A percentile compares a stretch with the other conserved stretches of the same genome.
These are phyloP conservation scores for Machimus atricapillus DNA, from an alignment of 2,888 invertebrate genomes.

Conservation along the genomic window DNA sequence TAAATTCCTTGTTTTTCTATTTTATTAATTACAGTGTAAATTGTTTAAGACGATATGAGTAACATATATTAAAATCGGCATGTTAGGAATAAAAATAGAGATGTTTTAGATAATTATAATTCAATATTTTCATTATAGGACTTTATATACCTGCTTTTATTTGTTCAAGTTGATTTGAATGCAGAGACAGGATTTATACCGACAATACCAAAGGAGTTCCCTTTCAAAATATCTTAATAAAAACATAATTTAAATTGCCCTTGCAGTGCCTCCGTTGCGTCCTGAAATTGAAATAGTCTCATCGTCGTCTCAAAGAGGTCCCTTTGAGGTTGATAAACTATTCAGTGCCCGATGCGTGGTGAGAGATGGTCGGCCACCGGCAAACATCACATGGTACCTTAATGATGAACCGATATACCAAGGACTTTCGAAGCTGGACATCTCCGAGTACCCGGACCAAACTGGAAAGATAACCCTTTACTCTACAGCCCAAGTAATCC, in stretches of 20 bases:
- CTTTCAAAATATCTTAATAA: not conserved
- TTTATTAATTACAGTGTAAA: too few species aligned
- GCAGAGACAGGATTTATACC: not conserved
- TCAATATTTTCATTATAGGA: too few species aligned
- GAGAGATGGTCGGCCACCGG: conserved; percentile 75
- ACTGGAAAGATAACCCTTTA: conserved; percentile 67
- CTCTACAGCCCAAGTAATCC: conserved; percentile 72
- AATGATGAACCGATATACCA: conserved; percentile 70
- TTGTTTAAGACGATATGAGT: too few species aligned
- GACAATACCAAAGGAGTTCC: not conserved
- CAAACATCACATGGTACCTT: conserved; percentile 77
- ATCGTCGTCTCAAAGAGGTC: conserved; percentile 53
- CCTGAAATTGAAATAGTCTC: conserved; percentile 56
- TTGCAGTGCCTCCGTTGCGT: conserved; percentile 57
- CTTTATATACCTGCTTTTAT: too few species aligned
- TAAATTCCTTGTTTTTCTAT: too few species aligned
- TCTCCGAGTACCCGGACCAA: conserved; percentile 57
- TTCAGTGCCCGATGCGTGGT: conserved; percentile 74
- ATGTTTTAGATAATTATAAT: too few species aligned
- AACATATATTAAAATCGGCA: too few species aligned
- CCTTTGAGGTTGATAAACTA: conserved; percentile 66
- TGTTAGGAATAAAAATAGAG: too few species aligned
- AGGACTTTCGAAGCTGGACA: conserved; percentile 66
- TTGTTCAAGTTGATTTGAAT: too few species aligned
- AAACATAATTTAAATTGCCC: not conserved